Evolutionary conservation across 2,888 invertebrate genomes (phyloP).

Genomic region (Bombylius major): DNA sequence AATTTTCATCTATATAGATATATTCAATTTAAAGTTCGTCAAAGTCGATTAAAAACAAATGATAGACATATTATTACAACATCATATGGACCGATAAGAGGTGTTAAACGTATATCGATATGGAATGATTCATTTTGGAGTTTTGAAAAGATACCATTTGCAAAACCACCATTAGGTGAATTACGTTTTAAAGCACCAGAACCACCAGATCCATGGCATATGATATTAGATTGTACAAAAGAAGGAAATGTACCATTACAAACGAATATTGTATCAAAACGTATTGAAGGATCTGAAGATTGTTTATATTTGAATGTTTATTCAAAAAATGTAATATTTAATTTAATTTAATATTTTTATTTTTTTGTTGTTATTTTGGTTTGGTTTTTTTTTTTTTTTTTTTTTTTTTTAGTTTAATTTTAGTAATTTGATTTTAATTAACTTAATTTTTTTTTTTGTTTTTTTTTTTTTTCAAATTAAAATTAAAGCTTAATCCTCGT

Average conservation of each 20-base stretch:
- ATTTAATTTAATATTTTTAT: neutral
- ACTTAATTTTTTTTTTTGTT: too few species aligned
- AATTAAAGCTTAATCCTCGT: slow-evolving; percentile 18
- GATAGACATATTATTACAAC: slow-evolving; percentile 25
- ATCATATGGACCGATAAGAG: slow-evolving; percentile 28
- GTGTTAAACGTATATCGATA: slow-evolving; percentile 28
- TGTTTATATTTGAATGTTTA: slow-evolving; percentile 42
- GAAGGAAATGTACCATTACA: slow-evolving; percentile 31
- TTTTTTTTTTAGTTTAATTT: too few species aligned
- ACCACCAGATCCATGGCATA: slow-evolving; percentile 34
- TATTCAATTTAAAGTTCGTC: slow-evolving; percentile 31
- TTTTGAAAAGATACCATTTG: slow-evolving; percentile 33
- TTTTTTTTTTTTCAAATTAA: neutral
- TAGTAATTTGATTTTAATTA: too few species aligned
- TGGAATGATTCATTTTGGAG: slow-evolving; percentile 29
- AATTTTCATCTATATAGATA: slow-evolving; percentile 21
- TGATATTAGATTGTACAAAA: slow-evolving; percentile 33
- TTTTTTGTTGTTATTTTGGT: neutral
- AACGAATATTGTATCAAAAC: slow-evolving; percentile 25
- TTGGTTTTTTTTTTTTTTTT: too few species aligned
- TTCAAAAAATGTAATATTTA: slow-evolving; percentile 26
- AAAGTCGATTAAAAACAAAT: slow-evolving; percentile 26
- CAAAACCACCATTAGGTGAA: slow-evolving; percentile 30
- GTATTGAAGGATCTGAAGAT: slow-evolving; percentile 40
- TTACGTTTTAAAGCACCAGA: slow-evolving; percentile 32